phyloP scores from a whole-genome alignment of 2,113 vertebrate genomes.

The Crypturellus undulatus region DNA sequence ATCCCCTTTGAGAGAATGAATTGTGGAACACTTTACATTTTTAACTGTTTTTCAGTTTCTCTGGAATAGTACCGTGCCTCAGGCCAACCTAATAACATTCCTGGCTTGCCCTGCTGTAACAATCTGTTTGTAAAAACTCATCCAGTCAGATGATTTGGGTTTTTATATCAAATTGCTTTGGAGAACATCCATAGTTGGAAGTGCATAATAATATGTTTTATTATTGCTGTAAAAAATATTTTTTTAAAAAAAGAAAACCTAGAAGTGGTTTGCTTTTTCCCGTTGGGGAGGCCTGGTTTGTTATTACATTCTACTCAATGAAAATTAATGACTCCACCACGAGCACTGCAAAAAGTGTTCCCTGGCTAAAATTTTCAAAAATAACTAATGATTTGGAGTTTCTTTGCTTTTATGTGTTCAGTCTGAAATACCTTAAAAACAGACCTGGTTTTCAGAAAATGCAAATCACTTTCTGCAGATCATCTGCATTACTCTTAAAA shows the following conservation, averaged over 20 bases:
- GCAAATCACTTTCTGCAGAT: neutral
- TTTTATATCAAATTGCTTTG: slow-evolving; percentile 59
- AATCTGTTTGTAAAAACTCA: slow-evolving; percentile 42
- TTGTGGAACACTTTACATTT: slow-evolving; percentile 28
- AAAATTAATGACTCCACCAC: slow-evolving; percentile 50
- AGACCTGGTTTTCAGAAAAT: neutral
- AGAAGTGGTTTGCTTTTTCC: slow-evolving; percentile 29
- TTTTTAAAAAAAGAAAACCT: neutral
- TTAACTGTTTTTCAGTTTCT: slow-evolving; percentile 10
- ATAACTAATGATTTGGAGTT: neutral
- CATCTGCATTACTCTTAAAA: neutral
- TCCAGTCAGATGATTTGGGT: slow-evolving; percentile 32
- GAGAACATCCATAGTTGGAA: slow-evolving; percentile 34
- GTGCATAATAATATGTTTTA: slow-evolving; percentile 21
- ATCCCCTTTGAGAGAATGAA: slow-evolving; percentile 42
- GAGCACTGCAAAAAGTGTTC: slow-evolving; percentile 2
- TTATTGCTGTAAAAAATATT: neutral
- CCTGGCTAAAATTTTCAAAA: slow-evolving; percentile 33
- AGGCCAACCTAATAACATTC: slow-evolving; percentile 28
- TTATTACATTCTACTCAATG: slow-evolving; percentile 18
- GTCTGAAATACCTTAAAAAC: neutral
- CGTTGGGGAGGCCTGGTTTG: slow-evolving; percentile 37
- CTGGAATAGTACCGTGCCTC: neutral
- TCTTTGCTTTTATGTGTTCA: slow-evolving; percentile 24
- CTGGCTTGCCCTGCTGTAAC: slow-evolving; percentile 29